Percentiles rank a stretch among this genome's conserved stretches.
Evolutionary conservation across 2,113 vertebrate species (phyloP).

Genomic region (Pampusana beccarii): DNA sequence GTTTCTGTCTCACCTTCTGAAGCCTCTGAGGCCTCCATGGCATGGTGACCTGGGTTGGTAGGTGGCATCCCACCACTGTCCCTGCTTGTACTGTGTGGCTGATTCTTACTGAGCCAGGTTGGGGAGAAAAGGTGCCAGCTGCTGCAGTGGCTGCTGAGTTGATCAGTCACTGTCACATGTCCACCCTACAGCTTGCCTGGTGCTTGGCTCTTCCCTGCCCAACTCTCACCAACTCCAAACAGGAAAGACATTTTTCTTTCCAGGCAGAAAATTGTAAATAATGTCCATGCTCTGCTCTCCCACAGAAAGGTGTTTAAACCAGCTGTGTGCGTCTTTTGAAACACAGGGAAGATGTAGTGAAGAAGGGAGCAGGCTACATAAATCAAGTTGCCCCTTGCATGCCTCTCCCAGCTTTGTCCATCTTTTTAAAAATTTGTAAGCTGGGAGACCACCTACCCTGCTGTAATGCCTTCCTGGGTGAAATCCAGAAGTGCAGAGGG

Average conservation of each 20-base stretch:
- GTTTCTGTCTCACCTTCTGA: neutral
- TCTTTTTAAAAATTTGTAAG: neutral
- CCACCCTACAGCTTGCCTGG: neutral
- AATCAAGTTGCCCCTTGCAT: neutral
- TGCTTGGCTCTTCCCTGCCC: neutral
- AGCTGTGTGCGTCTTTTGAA: neutral
- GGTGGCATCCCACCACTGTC: rapidly evolving
- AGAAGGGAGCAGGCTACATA: neutral
- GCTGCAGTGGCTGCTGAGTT: neutral
- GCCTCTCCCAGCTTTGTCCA: neutral
- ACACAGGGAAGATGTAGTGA: neutral
- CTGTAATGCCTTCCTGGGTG: neutral
- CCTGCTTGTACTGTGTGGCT: neutral
- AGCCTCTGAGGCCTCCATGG: neutral
- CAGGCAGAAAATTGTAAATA: neutral
- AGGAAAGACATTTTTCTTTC: neutral
- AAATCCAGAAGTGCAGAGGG: neutral
- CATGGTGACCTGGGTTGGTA: neutral
- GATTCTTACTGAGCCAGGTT: neutral
- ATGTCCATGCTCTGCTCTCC: neutral
- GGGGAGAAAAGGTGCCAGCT: neutral
- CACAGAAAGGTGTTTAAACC: neutral
- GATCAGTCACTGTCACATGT: neutral
- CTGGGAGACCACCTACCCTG: neutral
- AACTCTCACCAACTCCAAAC: neutral